Conservation (phyloP, 2,888 invertebrate genomes). For the Trichogramma evanescens region DNA sequence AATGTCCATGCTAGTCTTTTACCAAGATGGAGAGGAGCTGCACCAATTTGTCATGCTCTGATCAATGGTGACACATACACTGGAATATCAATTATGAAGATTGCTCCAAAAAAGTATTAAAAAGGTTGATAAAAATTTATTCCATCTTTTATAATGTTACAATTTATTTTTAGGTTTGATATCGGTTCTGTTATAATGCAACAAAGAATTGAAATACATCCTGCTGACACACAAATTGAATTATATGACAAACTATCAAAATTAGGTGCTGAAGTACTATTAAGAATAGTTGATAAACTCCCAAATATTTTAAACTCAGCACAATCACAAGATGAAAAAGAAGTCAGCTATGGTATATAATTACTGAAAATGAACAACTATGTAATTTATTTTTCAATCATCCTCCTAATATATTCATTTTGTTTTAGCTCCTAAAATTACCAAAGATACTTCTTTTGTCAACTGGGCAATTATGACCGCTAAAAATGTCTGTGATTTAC, state of each 20-base stretch:
- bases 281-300: slow-evolving; percentile 56
- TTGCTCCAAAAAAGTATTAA: slow-evolving; percentile 62
- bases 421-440: slow-evolving; percentile 68
- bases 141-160: slow-evolving; percentile 1
- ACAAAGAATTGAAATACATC: slow-evolving; percentile 51
- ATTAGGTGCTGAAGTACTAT: slow-evolving; percentile 62
- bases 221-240: slow-evolving; percentile 59
- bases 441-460: slow-evolving; percentile 55
- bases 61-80: slow-evolving; percentile 74
- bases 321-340: slow-evolving; percentile 55
- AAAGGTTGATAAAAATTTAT: not conserved
- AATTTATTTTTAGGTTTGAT: slow-evolving; percentile 57
- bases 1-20: slow-evolving; percentile 90
- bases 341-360: slow-evolving; percentile 63
- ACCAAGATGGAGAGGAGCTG: slow-evolving; percentile 89
- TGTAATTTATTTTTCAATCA: not conserved
- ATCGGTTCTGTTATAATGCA: slow-evolving; percentile 65
- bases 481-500: slow-evolving; percentile 60
- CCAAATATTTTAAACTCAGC: slow-evolving; percentile 55
- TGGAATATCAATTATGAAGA: slow-evolving; percentile 82
- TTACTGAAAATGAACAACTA: not conserved
- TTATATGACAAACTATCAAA: slow-evolving; percentile 59
- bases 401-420: slow-evolving; percentile 8
- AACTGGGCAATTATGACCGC: slow-evolving; percentile 63
- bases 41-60: slow-evolving; percentile 81